phyloP scores from a whole-genome alignment of 2,888 invertebrate species.

The Dendrolimus pini region DNA sequence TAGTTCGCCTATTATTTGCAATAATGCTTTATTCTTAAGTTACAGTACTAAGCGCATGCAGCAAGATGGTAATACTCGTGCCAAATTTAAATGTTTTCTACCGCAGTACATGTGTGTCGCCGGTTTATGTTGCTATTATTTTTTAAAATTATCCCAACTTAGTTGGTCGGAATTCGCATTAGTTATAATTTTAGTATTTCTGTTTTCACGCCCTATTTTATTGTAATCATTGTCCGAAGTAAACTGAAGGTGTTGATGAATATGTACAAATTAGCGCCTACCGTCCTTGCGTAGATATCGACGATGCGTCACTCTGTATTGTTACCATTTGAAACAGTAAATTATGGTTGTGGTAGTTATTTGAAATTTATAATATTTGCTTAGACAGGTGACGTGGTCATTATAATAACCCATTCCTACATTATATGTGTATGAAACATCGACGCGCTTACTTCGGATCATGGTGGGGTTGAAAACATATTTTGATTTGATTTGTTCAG shows the following conservation, averaged over 20 bases:
- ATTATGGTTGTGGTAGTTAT: conserved; percentile 75
- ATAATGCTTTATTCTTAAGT: conserved; percentile 22
- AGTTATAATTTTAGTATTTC: conserved; percentile 24
- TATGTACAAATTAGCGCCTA: conserved; percentile 33
- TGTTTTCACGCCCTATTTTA: neutral
- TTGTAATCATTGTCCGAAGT: conserved; percentile 21
- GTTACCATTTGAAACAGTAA: conserved; percentile 64
- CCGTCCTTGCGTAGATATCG: conserved; percentile 35
- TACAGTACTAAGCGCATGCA: conserved; percentile 24
- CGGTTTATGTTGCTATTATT: conserved; percentile 41
- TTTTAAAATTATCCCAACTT: conserved; percentile 64
- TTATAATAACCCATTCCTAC: neutral
- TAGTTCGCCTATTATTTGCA: conserved; percentile 21
- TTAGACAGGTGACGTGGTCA: conserved; percentile 44
- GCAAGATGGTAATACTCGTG: conserved; percentile 53
- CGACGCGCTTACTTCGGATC: conserved; percentile 28
- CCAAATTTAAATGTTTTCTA: conserved; percentile 38
- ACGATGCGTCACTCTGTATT: conserved; percentile 46
- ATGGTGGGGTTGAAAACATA: conserved; percentile 22
- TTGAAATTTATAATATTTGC: conserved; percentile 63
- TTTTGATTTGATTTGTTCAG: conserved; percentile 63
- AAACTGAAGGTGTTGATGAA: conserved; percentile 8
- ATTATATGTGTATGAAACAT: conserved; percentile 25
- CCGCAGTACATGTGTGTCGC: conserved; percentile 42
- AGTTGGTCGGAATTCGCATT: conserved; percentile 62